Base-by-base conservation (phyloP, 2,797 vertebrate species). In the Cryptoblepharus egeriae region DNA sequence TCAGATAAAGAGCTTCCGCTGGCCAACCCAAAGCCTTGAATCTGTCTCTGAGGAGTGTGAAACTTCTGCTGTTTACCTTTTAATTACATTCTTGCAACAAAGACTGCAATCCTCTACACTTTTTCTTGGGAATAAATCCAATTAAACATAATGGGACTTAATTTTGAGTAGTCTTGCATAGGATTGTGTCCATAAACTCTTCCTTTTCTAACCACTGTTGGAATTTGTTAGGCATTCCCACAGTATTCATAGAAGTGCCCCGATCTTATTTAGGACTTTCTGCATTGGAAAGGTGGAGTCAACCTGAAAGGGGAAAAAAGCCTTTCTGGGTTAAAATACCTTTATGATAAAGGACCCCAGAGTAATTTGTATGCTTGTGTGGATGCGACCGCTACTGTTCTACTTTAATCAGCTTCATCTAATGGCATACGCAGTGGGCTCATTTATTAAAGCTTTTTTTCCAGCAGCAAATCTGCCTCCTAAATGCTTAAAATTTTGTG, bases 401-500 rank as follows among this genome's bases (percentile, higher is more conserved):
- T 87, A 0, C 80, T 85, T 88, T 93, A 94, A 94, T 92, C 91
- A 89, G 88, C 77, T 84, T 92, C 89, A 89, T 92, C 90, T 91
- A 92, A 90, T 89, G 88, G 85, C 15, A 0, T 85, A 79, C 77
- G 83, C 82, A 82, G 90, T 3, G 1, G 85, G 89, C 87, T 89
- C 88, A 84, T 92, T 93, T 91, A 89, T 92, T 60, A 87, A 20
- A 75, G 84, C 74, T 85, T 90, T 85, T 80, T 81, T 39, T 15
- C 13, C 83, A 89, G 86, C 88, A 79, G 86, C 91, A 93, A 92
- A 92, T 93, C 92, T 92, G 90, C 88, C 92, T 92, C 88, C 91
- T 91, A 92, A 92, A 91, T 90, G 90, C 91, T 52, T 85, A 91
- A 91, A 85, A 92, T 93, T 93, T 92, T 90, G 90, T 91, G 88